phyloP scores from a whole-genome alignment of 2,888 invertebrate genomes.

The Leptothorax acervorum region DNA sequence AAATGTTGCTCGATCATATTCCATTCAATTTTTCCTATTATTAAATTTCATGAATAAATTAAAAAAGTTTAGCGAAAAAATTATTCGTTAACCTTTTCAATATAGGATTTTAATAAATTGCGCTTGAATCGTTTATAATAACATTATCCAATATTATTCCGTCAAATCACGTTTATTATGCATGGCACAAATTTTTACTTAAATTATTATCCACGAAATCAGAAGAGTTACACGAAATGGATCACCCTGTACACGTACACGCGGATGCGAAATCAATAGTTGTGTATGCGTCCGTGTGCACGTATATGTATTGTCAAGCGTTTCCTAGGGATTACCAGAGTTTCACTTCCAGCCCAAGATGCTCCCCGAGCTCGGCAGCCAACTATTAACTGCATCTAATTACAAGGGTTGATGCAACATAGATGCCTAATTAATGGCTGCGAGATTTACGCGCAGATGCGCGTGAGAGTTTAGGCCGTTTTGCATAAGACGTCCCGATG shows the following conservation, averaged over 20 bases:
- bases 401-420: slow-evolving; percentile 83
- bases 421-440: slow-evolving; percentile 84
- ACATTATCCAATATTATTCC: neutral
- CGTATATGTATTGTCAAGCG: slow-evolving; percentile 71
- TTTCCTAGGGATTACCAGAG: slow-evolving; percentile 79
- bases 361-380: slow-evolving; percentile 73
- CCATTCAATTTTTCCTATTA: neutral
- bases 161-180: slow-evolving; percentile 54
- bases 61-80: neutral
- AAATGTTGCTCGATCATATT: neutral
- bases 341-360: slow-evolving; percentile 81
- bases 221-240: neutral
- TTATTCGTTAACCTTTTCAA: neutral
- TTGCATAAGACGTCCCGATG: slow-evolving; percentile 80
- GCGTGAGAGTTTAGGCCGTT: slow-evolving; percentile 80
- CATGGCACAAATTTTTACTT: neutral
- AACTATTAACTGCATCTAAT: slow-evolving; percentile 85
- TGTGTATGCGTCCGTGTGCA: slow-evolving; percentile 22
- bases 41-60: neutral
- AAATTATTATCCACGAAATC: neutral
- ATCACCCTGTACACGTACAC: slow-evolving; percentile 52
- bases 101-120: neutral
- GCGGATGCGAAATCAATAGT: slow-evolving; percentile 57
- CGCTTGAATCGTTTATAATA: neutral
- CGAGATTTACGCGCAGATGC: slow-evolving; percentile 83